These are phyloP conservation scores for Calliopum simillimum DNA, from an alignment of 2,888 invertebrate species.

Conservation along the genomic window DNA sequence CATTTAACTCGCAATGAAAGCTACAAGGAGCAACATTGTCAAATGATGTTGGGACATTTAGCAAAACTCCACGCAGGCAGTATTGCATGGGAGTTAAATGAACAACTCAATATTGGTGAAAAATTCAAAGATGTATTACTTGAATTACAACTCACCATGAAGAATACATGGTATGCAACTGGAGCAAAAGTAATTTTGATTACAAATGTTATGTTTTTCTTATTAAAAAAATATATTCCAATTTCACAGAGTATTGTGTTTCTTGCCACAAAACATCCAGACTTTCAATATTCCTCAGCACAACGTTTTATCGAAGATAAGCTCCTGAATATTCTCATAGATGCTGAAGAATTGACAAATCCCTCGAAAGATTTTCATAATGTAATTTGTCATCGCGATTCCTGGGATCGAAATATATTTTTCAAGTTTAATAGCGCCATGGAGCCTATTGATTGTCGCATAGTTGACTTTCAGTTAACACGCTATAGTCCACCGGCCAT, in stretches of 20 bases:
- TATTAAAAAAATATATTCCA: background rate
- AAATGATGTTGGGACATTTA: constrained; percentile 51
- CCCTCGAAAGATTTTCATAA: constrained; percentile 64
- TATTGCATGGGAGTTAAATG: constrained; percentile 57
- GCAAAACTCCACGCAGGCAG: constrained; percentile 58
- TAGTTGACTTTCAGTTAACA: constrained; percentile 71
- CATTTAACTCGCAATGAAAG: constrained; percentile 46
- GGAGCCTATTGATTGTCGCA: constrained; percentile 63
- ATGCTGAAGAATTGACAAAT: constrained; percentile 50
- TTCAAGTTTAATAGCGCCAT: constrained; percentile 51
- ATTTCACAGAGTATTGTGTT: constrained; percentile 52
- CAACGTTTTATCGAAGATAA: constrained; percentile 52
- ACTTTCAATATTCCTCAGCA: constrained; percentile 52
- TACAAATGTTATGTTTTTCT: background rate
- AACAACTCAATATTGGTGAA: constrained; percentile 52
- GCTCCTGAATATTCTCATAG: constrained; percentile 50
- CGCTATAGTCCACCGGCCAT: constrained; percentile 71
- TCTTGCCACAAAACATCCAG: constrained; percentile 54
- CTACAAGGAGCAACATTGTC: constrained; percentile 49
- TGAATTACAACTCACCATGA: constrained; percentile 50
- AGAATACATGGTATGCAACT: constrained; percentile 56
- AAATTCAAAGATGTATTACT: constrained; percentile 47
- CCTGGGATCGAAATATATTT: constrained; percentile 65
- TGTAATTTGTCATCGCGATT: constrained; percentile 67
- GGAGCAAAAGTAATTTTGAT: constrained; percentile 53